Percentiles rank a stretch among this genome's conserved stretches.
These are phyloP conservation scores for Kryphioiulus occultus DNA, from an alignment of 2,888 invertebrate species.

Conservation along the genomic window DNA sequence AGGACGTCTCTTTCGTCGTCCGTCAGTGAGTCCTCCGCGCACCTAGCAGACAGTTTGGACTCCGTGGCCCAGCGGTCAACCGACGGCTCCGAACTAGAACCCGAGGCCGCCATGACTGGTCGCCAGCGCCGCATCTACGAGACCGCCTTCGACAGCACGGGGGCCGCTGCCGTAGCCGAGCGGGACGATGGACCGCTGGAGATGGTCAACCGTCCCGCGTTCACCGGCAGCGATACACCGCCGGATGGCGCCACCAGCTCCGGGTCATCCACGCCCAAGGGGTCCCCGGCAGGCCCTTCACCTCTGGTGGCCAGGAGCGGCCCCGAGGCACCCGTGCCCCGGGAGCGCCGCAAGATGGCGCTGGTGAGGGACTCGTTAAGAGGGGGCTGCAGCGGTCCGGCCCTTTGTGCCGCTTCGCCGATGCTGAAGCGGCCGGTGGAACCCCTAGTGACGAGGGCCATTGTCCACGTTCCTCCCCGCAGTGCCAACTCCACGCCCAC, in stretches of 20 bases:
- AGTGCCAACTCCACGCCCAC: conserved; percentile 54
- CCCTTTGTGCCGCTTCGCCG: neutral
- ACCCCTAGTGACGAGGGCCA: conserved; percentile 41
- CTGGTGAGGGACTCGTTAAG: neutral
- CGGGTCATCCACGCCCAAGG: conserved; percentile 43
- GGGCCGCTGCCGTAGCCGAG: conserved; percentile 73
- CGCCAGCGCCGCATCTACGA: conserved; percentile 79
- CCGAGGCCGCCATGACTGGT: conserved; percentile 56
- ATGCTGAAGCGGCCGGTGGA: neutral
- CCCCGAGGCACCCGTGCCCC: neutral
- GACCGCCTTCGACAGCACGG: conserved; percentile 83
- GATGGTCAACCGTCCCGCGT: conserved; percentile 62
- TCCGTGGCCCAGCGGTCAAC: neutral
- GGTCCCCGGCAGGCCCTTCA: conserved; percentile 7
- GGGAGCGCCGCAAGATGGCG: conserved; percentile 35
- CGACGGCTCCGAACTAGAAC: conserved; percentile 37
- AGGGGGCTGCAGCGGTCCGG: conserved; percentile 28
- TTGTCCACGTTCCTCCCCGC: conserved; percentile 53
- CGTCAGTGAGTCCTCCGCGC: conserved; percentile 37
- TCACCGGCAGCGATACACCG: conserved; percentile 59
- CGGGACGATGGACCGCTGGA: conserved; percentile 76
- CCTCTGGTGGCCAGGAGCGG: neutral
- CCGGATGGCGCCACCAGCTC: conserved; percentile 44
- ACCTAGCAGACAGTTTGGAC: neutral
- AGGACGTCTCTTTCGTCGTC: neutral